Evolutionary conservation across 1,140 invertebrate genomes (phyloP).

Genomic region (Piezodorus guildinii): DNA sequence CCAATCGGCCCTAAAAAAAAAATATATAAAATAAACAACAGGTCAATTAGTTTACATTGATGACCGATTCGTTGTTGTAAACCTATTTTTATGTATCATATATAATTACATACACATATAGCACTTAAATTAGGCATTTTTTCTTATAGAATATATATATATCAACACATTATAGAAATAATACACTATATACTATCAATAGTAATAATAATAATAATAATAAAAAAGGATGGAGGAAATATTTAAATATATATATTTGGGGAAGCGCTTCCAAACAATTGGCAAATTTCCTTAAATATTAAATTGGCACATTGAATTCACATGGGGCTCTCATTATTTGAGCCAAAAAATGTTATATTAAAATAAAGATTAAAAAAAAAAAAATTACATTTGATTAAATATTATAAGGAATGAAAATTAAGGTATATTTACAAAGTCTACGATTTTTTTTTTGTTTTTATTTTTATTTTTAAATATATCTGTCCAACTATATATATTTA

Average conservation of each 20-base stretch:
- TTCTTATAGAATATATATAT: slow-evolving; percentile 23
- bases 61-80: slow-evolving; percentile 23
- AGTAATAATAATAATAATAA: slow-evolving; percentile 19
- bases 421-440: slow-evolving; percentile 14
- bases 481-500: neutral
- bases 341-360: slow-evolving; percentile 1
- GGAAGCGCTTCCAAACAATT: slow-evolving; percentile 20
- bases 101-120: slow-evolving; percentile 22
- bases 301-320: slow-evolving; percentile 23
- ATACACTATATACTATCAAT: slow-evolving; percentile 17
- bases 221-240: slow-evolving; percentile 20
- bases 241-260: slow-evolving; percentile 18
- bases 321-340: neutral
- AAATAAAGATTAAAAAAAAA: slow-evolving; percentile 7
- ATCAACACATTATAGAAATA: slow-evolving; percentile 23
- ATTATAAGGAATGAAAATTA: slow-evolving; percentile 19
- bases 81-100: slow-evolving; percentile 17
- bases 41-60: slow-evolving; percentile 3
- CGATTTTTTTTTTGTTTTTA: neutral
- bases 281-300: slow-evolving; percentile 15
- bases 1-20: slow-evolving; percentile 4
- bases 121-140: slow-evolving; percentile 23
- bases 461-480: slow-evolving; percentile 6
- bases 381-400: slow-evolving; percentile 12
- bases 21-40: neutral